Evolutionary conservation across 2,797 vertebrate species (phyloP).

Genomic region (Sylvilagus floridanus): DNA sequence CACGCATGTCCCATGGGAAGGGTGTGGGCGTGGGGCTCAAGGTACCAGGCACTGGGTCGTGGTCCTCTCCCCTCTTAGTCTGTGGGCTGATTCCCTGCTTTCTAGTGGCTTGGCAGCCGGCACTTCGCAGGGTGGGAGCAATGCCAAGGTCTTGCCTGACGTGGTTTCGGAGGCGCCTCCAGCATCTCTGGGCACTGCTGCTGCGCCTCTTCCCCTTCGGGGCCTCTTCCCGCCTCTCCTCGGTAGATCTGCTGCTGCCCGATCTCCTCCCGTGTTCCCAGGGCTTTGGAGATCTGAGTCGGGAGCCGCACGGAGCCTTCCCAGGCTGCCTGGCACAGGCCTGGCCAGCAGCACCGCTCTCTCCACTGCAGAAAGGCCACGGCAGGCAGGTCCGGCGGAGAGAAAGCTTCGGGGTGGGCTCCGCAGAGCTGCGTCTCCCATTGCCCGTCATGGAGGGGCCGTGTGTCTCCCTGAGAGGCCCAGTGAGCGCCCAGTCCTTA

Average conservation of each 20-base stretch:
- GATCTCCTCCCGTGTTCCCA: neutral
- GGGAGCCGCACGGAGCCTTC: neutral
- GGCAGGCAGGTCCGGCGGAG: fast-evolving
- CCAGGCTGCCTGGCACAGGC: neutral
- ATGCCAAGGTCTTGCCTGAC: neutral
- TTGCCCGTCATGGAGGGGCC: fast-evolving
- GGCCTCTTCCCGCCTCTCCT: neutral
- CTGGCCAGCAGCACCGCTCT: fast-evolving
- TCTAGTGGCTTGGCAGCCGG: neutral
- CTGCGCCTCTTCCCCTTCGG: no score
- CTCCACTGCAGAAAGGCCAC: neutral
- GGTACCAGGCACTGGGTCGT: neutral
- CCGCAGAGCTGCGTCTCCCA: neutral
- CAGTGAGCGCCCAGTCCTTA: neutral
- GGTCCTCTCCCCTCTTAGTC: neutral
- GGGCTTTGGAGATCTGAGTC: neutral
- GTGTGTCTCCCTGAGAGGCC: fast-evolving
- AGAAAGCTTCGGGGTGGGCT: no score
- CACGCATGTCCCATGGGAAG: neutral
- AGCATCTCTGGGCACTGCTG: fast-evolving
- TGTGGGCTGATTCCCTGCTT: neutral
- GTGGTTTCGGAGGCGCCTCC: fast-evolving
- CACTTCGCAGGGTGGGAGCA: fast-evolving
- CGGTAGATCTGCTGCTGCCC: neutral
- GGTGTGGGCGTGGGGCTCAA: no score